Evolutionary conservation across 2,888 invertebrate species (phyloP).

Genomic region (Drosophila eohydei): DNA sequence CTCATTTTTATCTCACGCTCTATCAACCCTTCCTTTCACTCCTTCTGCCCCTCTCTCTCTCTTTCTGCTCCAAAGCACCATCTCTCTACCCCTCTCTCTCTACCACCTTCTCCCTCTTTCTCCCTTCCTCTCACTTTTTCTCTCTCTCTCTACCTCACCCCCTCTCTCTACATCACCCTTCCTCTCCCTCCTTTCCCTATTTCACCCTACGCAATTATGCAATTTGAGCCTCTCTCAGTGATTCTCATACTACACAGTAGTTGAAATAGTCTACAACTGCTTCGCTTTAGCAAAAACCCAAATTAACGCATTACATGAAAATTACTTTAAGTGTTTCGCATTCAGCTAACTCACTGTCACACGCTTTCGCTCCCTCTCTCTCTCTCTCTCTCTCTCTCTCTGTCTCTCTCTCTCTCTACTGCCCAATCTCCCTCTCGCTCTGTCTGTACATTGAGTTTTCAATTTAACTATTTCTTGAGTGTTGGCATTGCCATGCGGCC

Average conservation of each 20-base stretch:
- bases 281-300: neutral
- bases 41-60: no score
- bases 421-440: neutral
- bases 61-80: no score
- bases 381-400: neutral
- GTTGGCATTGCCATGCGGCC: conserved; percentile 30
- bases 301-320: conserved; percentile 6
- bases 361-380: neutral
- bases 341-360: neutral
- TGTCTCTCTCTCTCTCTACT: no score
- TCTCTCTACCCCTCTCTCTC: no score
- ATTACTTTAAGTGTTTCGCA: neutral
- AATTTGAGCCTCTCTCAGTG: neutral
- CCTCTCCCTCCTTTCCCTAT: neutral
- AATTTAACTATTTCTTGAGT: conserved; percentile 37
- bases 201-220: neutral
- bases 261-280: neutral
- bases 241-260: conserved; percentile 1
- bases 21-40: no score
- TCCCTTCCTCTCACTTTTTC: no score
- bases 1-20: no score
- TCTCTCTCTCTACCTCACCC: no score
- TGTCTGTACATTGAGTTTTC: conserved; percentile 15
- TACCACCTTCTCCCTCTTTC: no score
- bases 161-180: neutral